Base-by-base conservation (phyloP, 2,113 vertebrate species). In the Tor tambroides region DNA sequence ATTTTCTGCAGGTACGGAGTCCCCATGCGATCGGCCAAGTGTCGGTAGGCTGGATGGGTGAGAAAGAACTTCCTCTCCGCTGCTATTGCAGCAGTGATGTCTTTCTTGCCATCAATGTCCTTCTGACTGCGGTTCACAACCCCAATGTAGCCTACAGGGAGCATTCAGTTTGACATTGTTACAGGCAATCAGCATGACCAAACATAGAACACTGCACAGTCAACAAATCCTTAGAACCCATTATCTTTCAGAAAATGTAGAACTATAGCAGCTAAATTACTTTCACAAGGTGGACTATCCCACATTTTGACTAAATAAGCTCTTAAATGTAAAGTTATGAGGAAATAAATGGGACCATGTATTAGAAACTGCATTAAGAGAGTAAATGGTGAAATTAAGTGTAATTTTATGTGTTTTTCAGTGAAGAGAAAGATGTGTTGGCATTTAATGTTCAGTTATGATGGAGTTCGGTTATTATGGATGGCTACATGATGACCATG, bases 11-110 rank as follows among this genome's bases (percentile, higher is more conserved):
- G 94, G 91, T 96, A 96, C 6, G 96, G 96, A 0, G 98, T 99
- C 54, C 98, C 98, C 98, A 99, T 99, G 77, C 97, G 97, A 19
- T 99, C 98, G 0, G 97, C 98, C 93, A 99, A 90, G 92, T 99
- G 98, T 84, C 97, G 96, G 89, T 99, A 99, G 10, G 95, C 90
- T 0, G 97, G 96, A 83, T 99, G 98, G 0, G 96, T 97, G 56
- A 99, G 94, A 91, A 99, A 99, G 87, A 99, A 99, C 90, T 99
- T 99, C 75, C 97, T 96, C 90, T 99, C 98, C 0, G 98, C 97
- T 12, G 93, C 96, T 90, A 99, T 91, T 19, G 98, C 98, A 0
- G 97, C 97, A 0, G 93, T 95, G 90, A 99, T 99, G 89, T 99
- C 97, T 86, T 99, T 99, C 92, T 95, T 98, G 23, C 98, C 98